A percentile compares a stretch with the other conserved stretches of the same genome.
phyloP scores from a whole-genome alignment of 2,797 vertebrate species.

The Astyanax mexicanus region DNA sequence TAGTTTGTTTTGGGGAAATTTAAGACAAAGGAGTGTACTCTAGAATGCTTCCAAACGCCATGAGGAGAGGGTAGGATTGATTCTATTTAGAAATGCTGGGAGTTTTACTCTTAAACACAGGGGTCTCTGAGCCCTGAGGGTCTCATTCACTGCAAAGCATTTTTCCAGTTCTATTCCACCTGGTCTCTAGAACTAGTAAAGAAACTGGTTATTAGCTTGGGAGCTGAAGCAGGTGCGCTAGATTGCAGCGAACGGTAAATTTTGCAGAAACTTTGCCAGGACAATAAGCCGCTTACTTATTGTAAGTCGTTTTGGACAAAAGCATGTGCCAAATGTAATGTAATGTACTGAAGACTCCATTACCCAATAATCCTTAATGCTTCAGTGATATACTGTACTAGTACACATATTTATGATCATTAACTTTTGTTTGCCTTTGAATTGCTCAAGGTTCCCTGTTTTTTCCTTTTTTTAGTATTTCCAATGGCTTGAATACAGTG shows the following conservation, averaged over 20 bases:
- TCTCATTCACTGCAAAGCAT: background rate
- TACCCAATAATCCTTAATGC: too few relatives aligned
- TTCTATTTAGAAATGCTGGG: background rate
- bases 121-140: background rate
- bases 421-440: too few relatives aligned
- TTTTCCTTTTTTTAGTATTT: too few relatives aligned
- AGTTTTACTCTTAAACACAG: background rate
- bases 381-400: too few relatives aligned
- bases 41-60: background rate
- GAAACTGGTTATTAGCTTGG: background rate
- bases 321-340: too few relatives aligned
- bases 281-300: too few relatives aligned
- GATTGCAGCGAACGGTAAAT: background rate
- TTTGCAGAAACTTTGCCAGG: background rate
- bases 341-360: too few relatives aligned
- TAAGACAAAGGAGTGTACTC: background rate
- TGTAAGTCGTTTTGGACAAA: too few relatives aligned
- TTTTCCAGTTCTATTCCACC: background rate
- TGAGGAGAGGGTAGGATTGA: background rate
- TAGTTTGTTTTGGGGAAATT: conserved; percentile 6
- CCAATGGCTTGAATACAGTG: too few relatives aligned
- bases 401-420: too few relatives aligned
- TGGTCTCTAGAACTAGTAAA: background rate
- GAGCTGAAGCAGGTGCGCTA: background rate
- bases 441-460: too few relatives aligned